Evolutionary conservation across 2,797 vertebrate species (phyloP).

Genomic region (Eulemur mongoz): DNA sequence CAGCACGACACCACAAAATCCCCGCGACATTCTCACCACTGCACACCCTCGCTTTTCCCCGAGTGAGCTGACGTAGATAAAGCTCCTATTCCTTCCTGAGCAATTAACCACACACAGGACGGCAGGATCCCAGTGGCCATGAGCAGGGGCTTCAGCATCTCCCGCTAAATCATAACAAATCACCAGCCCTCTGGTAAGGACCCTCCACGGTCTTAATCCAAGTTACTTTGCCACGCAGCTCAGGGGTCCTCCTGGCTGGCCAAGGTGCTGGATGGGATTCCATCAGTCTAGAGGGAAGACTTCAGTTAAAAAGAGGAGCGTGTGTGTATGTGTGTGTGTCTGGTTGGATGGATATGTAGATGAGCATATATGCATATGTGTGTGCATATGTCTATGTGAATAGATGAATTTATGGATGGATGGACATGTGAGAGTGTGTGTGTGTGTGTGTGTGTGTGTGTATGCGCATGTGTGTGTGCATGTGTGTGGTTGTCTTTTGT

Average conservation of each 20-base stretch:
- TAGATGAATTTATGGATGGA: not conserved
- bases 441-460: not conserved
- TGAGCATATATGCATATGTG: too few species aligned
- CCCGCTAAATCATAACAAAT: fast-evolving
- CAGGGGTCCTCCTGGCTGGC: not conserved
- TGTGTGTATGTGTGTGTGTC: too few species aligned
- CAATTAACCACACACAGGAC: not conserved
- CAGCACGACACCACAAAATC: fast-evolving
- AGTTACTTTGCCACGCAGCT: not conserved
- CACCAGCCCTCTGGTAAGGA: not conserved
- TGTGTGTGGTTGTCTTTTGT: not conserved
- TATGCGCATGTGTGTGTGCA: not conserved
- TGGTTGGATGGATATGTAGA: fast-evolving
- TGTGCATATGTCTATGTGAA: not conserved
- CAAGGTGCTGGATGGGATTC: not conserved
- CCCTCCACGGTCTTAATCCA: not conserved
- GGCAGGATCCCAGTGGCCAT: fast-evolving
- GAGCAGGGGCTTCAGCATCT: not conserved
- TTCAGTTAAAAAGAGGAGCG: not conserved
- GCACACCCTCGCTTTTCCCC: not conserved
- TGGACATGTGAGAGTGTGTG: fast-evolving
- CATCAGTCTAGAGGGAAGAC: not conserved
- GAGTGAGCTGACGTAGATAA: not conserved
- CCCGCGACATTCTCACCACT: fast-evolving
- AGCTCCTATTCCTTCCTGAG: not conserved